These are phyloP conservation scores for Nasonia longicornis DNA, from an alignment of 1,140 invertebrate genomes.

Conservation along the genomic window DNA sequence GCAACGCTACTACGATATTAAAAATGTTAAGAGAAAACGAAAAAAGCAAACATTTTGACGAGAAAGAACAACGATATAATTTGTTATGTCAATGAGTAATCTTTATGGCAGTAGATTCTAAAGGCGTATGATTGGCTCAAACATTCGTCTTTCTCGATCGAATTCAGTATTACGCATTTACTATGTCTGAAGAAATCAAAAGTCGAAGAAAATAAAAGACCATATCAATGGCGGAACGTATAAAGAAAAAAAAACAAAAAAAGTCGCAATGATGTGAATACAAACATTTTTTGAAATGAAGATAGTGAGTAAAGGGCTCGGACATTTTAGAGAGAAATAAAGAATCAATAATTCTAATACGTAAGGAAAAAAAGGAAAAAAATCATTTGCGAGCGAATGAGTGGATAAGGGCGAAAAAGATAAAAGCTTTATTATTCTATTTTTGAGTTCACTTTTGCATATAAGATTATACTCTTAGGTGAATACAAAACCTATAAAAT, in stretches of 20 bases:
- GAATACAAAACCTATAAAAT: constrained; percentile 12
- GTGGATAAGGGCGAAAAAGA: constrained; percentile 12
- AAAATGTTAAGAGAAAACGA: constrained; percentile 26
- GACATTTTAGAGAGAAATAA: constrained; percentile 31
- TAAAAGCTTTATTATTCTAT: constrained; percentile 45
- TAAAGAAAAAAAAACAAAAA: constrained; percentile 52
- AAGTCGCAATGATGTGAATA: constrained; percentile 46
- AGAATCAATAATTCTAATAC: constrained; percentile 47
- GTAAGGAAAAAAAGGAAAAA: constrained; percentile 43
- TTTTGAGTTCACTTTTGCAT: constrained; percentile 45
- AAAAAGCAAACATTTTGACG: constrained; percentile 21
- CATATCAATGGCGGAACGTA: constrained; percentile 49
- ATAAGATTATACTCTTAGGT: constrained; percentile 33
- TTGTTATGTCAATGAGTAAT: constrained; percentile 25
- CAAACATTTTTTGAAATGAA: constrained; percentile 2
- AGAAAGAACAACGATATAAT: constrained; percentile 35
- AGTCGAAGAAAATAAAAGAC: constrained; percentile 49
- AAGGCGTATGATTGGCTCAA: constrained; percentile 42
- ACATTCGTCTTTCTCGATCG: constrained; percentile 52
- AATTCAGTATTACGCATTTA: constrained; percentile 60
- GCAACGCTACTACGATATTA: constrained; percentile 36
- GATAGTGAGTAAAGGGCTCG: constrained; percentile 11
- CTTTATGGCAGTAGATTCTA: constrained; percentile 27
- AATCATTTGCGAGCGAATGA: constrained; percentile 48
- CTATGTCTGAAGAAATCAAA: constrained; percentile 52